Base-by-base conservation (phyloP, 2,888 invertebrate genomes). In the Polydrusus cervinus region DNA sequence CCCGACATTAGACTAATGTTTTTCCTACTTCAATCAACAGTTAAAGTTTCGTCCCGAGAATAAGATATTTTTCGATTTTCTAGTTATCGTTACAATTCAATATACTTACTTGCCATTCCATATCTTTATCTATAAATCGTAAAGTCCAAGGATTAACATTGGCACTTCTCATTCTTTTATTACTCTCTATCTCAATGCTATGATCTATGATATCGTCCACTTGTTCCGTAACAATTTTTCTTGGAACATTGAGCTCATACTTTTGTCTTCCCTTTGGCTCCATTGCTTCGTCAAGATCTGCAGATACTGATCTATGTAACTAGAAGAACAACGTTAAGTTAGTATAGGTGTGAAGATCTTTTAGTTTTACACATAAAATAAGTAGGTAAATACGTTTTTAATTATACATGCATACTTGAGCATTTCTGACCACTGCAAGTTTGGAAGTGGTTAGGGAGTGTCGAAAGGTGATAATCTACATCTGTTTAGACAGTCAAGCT, bases 111-210 rank as follows among this genome's bases (percentile, higher is more conserved):
- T 94, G 93, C 40, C 90, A 89, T 87, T 99, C 98, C 83, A 97
- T 91, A 16, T 92, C 91, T 45, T 90, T 88, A 78, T 95, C 93
- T 71, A 94, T 93, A 88, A 98, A 99, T 77, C 94, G 92, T 76
- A 99, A 89, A 7, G 96, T 94, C 93, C 97, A 94, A 5, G 93
- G 89, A 83, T 93, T 93, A 83, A 98, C 94, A 87, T 98, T 96
- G 75, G 96, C 94, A 62, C 91, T 90, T 25, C 96, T 90, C 92
- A 97, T 97, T 77, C 94, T 90, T 81, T 95, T 95, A 87, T 97
- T 97, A 79, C 95, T 95, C 84, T 94, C 95, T 74, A 96, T 95
- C 88, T 96, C 96, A 74, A 96, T 94, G 77, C 93, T 94, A 84
- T 94, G 93, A 83, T 95, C 95, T 83, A 95, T 94, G 80, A 95